phyloP scores from a whole-genome alignment of 2,113 vertebrate species.

The Clarias batrachus region DNA sequence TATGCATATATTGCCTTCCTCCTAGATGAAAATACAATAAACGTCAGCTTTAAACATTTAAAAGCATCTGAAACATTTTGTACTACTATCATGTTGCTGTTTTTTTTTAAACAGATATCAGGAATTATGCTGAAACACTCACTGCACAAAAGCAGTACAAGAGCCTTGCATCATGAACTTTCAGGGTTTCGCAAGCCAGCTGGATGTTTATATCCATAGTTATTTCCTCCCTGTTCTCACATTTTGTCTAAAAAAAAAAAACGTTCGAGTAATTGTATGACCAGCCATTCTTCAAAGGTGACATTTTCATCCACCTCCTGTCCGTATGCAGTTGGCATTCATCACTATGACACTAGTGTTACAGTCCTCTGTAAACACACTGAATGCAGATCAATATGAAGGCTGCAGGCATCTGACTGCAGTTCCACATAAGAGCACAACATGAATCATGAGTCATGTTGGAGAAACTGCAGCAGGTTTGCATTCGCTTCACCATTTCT shows the following conservation, averaged over 20 bases:
- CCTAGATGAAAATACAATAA: background rate
- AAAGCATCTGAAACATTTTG: background rate
- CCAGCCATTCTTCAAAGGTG: background rate
- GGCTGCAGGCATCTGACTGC: constrained; percentile 44
- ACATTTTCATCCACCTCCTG: constrained; percentile 41
- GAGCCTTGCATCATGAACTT: background rate
- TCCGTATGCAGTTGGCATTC: constrained; percentile 33
- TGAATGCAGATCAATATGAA: constrained; percentile 46
- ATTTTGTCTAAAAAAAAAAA: background rate
- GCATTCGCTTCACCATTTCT: background rate
- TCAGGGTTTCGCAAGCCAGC: background rate
- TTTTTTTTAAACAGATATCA: background rate
- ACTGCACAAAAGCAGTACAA: background rate
- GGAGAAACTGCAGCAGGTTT: background rate
- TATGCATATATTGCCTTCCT: background rate
- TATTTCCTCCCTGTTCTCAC: background rate
- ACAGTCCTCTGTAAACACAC: constrained; percentile 26
- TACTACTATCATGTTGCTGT: background rate
- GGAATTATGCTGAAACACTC: background rate
- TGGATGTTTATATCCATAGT: background rate
- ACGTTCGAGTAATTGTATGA: background rate
- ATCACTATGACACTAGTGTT: constrained; percentile 31
- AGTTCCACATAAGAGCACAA: constrained; percentile 18
- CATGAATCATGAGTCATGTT: constrained; percentile 35
- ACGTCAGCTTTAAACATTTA: background rate